phyloP scores from a whole-genome alignment of 2,113 vertebrate genomes.

The Sterrhoptilus dennistouni region DNA sequence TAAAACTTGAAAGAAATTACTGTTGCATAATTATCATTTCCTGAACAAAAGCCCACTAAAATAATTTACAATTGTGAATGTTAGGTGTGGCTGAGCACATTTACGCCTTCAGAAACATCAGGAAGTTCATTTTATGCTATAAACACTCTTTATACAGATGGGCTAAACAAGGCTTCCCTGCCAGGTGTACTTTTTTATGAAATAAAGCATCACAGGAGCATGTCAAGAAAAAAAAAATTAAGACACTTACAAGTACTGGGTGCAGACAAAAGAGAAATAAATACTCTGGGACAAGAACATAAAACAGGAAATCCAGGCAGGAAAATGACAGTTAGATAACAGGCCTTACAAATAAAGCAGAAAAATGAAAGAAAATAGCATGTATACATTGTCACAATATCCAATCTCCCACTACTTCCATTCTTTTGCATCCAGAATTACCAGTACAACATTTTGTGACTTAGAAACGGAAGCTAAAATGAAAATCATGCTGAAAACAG shows the following conservation, averaged over 20 bases:
- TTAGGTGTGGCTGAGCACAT: not conserved
- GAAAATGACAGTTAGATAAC: not conserved
- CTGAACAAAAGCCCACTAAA: not conserved
- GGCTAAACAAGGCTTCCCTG: slow-evolving; percentile 17
- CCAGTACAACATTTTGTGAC: not conserved
- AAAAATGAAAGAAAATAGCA: not conserved
- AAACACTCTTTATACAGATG: not conserved
- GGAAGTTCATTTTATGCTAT: not conserved
- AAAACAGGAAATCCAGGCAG: slow-evolving; percentile 12
- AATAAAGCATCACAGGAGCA: not conserved
- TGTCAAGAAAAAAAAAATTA: slow-evolving; percentile 25
- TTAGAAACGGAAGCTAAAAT: not conserved
- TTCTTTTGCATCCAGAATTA: not conserved
- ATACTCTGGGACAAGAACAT: not conserved
- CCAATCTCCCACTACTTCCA: not conserved
- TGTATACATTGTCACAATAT: not conserved
- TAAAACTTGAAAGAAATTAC: not conserved
- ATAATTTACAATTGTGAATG: not conserved
- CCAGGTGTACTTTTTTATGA: not conserved
- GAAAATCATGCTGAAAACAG: not conserved
- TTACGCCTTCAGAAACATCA: slow-evolving; percentile 8
- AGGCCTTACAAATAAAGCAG: not conserved
- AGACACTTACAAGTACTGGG: not conserved
- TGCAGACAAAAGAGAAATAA: slow-evolving; percentile 6
- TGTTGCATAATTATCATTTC: not conserved